Evolutionary conservation across 1,140 invertebrate species (phyloP), one percentile per base, ranked within the genome.

Genomic region (Sarcophaga peregrina): DNA sequence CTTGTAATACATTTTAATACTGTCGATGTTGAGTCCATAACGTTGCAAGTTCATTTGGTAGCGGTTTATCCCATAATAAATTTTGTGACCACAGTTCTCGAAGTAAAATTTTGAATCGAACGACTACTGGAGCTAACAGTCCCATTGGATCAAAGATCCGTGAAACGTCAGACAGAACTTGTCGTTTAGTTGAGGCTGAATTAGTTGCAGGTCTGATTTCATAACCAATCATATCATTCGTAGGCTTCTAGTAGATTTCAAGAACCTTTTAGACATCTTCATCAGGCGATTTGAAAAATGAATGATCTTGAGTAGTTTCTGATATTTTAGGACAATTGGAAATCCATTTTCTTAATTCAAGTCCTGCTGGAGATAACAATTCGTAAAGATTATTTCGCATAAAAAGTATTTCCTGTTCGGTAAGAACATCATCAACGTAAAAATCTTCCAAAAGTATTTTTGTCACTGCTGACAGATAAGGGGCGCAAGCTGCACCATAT

Each of bases 401-500:
- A 15, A 5, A 15, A 15, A 46, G 3, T 4, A 74, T 25, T 74
- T 74, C 17, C 45, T 45, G 20, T 74, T 74, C 72, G 8, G 72
- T 25, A 13, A 74, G 37, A 25, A 74, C 72, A 74, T 74, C 72
- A 11, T 74, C 72, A 10, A 74, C 37, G 37, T 74, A 74, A 45
- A 74, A 74, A 25, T 74, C 72, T 25, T 74, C 72, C 11, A 74
- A 45, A 25, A 74, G 10, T 17, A 74, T 74, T 37, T 74, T 74
- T 9, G 17, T 13, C 10, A 25, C 72, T 10, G 86, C 84, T 2
- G 88, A 86, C 8, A 87, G 80, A 83, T 84, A 89, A 10, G 88
- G 85, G 37, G 87, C 86, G 37, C 62, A 85, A 13, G 84, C 75
- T 73, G 86, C 86, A 0, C 87, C 88, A 84, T 87, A 87, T 0